Percentiles rank a stretch among this genome's conserved stretches.
These are phyloP conservation scores for Heliconius nattereri DNA, from an alignment of 1,140 invertebrate genomes.

Conservation along the genomic window DNA sequence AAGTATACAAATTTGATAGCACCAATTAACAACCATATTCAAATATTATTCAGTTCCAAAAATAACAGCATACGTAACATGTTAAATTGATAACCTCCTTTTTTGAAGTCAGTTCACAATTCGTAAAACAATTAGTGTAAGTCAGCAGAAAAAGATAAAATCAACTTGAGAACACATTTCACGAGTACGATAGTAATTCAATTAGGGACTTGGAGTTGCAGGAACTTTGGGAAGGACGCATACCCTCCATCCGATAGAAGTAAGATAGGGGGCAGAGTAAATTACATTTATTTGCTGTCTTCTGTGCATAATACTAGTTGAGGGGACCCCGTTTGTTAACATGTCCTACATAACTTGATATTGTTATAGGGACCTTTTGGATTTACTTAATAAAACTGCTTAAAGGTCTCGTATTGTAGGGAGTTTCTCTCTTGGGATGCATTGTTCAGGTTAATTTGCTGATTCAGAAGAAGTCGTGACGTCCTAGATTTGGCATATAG, in stretches of 20 bases:
- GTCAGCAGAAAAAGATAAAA: conserved; percentile 34
- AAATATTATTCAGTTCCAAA: too few species aligned
- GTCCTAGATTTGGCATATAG: background rate
- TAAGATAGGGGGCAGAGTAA: conserved; percentile 18
- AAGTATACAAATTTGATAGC: too few species aligned
- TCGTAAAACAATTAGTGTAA: conserved; percentile 29
- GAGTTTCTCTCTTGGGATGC: background rate
- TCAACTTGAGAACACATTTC: conserved; percentile 35
- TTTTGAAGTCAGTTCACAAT: background rate
- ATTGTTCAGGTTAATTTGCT: background rate
- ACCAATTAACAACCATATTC: too few species aligned
- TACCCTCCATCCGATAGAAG: background rate
- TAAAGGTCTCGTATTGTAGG: background rate
- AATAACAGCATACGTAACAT: too few species aligned
- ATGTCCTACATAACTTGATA: conserved; percentile 5
- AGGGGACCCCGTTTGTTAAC: conserved; percentile 10
- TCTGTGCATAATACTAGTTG: conserved; percentile 34
- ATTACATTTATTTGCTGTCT: conserved; percentile 39
- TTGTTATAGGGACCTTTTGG: background rate
- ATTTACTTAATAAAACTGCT: background rate
- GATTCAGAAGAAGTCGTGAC: background rate
- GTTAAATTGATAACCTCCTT: too few species aligned
- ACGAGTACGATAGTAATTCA: conserved; percentile 39
- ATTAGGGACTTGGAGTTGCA: conserved; percentile 31
- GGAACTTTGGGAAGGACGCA: conserved; percentile 35